Evolutionary conservation across 2,888 invertebrate species (phyloP).

Genomic region (Rhagonycha fulva): DNA sequence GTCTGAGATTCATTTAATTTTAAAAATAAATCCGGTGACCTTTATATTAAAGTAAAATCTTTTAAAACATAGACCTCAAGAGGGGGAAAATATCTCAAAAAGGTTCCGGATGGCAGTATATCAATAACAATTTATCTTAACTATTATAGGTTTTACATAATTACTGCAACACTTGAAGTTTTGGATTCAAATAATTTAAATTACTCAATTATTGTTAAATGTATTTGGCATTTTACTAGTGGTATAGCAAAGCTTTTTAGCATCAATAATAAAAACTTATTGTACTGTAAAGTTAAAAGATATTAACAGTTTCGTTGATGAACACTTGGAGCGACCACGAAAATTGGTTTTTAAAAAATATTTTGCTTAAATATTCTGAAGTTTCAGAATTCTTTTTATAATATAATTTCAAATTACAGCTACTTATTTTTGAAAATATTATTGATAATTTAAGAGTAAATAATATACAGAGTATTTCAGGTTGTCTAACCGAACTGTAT

Average conservation of each 20-base stretch:
- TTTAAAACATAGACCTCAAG: conserved; percentile 15
- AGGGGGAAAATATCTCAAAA: conserved; percentile 18
- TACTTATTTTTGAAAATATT: too few species aligned
- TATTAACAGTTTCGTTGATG: not conserved
- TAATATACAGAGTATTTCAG: too few species aligned
- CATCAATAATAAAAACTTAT: not conserved
- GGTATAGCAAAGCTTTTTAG: not conserved
- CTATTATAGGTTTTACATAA: conserved; percentile 23
- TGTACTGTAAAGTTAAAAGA: too few species aligned
- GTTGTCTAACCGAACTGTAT: too few species aligned
- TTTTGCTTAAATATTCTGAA: too few species aligned
- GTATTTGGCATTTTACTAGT: not conserved
- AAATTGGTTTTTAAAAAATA: too few species aligned
- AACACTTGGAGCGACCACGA: too few species aligned
- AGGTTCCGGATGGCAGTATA: conserved; percentile 26
- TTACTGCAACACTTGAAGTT: conserved; percentile 25
- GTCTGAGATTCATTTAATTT: conserved; percentile 13
- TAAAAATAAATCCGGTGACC: conserved; percentile 18
- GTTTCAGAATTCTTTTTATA: not conserved
- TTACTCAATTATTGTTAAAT: conserved; percentile 13
- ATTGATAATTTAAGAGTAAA: too few species aligned
- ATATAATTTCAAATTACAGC: not conserved
- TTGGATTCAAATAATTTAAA: conserved; percentile 22
- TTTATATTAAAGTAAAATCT: conserved; percentile 17
- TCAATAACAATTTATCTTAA: conserved; percentile 30